phyloP scores from a whole-genome alignment of 2,888 invertebrate genomes.

The Philonicus albiceps region DNA sequence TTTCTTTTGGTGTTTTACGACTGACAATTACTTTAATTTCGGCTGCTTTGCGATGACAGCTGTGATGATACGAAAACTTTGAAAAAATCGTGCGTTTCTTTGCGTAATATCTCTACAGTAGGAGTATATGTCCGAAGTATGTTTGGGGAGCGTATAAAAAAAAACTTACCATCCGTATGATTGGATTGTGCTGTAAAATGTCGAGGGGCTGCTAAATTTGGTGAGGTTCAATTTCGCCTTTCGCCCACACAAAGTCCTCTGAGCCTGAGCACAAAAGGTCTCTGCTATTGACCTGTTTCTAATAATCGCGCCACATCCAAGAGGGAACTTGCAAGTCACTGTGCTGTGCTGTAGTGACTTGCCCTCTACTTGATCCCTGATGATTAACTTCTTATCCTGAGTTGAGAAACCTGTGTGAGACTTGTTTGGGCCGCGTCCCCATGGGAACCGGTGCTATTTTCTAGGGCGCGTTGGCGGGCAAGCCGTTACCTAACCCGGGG shows the following conservation, averaged over 20 bases:
- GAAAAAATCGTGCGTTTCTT: background rate
- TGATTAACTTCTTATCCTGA: slow-evolving; percentile 10
- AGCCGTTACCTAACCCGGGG: background rate
- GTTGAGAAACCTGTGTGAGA: background rate
- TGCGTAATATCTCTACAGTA: background rate
- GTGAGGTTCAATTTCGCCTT: background rate
- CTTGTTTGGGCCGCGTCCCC: slow-evolving; percentile 18
- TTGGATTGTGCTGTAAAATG: background rate
- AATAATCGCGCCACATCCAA: background rate
- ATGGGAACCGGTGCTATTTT: slow-evolving; percentile 1
- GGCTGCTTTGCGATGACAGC: background rate
- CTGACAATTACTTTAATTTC: background rate
- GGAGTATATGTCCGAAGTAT: background rate
- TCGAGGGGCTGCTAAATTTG: background rate
- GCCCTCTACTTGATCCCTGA: background rate
- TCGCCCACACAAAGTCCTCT: background rate
- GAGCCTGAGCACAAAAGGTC: background rate
- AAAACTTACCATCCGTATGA: background rate
- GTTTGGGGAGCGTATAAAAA: background rate
- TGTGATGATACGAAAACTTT: background rate
- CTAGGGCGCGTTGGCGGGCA: background rate
- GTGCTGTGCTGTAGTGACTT: background rate
- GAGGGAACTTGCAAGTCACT: slow-evolving; percentile 3
- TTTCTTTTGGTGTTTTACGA: background rate
- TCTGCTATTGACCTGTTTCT: background rate